Conservation (phyloP, 2,888 invertebrate species). For the Heliconius aoede region DNA sequence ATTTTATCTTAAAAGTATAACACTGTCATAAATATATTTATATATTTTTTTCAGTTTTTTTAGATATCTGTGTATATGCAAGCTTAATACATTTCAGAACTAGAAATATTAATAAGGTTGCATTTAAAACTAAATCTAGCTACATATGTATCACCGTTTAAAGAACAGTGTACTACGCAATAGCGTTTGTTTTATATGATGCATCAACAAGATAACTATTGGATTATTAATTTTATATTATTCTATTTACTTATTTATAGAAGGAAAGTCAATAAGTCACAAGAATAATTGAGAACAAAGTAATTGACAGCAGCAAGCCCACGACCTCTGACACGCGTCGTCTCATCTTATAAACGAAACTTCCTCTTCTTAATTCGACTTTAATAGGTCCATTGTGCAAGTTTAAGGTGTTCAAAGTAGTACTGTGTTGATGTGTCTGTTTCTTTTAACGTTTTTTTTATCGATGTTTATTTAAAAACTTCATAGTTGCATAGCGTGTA, state of each 20-base stretch:
- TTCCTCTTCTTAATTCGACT: slow-evolving; percentile 59
- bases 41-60: too few species aligned
- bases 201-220: background rate
- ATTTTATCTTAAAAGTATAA: too few species aligned
- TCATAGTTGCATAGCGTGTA: background rate
- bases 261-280: slow-evolving; percentile 15
- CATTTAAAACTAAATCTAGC: background rate
- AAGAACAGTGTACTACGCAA: background rate
- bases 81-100: too few species aligned
- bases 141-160: background rate
- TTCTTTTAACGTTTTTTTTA: too few species aligned
- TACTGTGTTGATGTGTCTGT: too few species aligned
- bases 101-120: too few species aligned
- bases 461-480: too few species aligned
- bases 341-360: slow-evolving; percentile 61
- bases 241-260: background rate
- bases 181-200: background rate
- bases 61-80: too few species aligned
- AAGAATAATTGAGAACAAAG: slow-evolving; percentile 41
- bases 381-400: slow-evolving; percentile 44
- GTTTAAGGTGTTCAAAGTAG: slow-evolving; percentile 24
- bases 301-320: slow-evolving; percentile 50
- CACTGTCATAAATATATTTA: too few species aligned
- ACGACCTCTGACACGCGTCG: slow-evolving; percentile 62
- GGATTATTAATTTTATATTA: background rate